Conservation (phyloP, 2,113 vertebrate species). For the Alces alces region DNA sequence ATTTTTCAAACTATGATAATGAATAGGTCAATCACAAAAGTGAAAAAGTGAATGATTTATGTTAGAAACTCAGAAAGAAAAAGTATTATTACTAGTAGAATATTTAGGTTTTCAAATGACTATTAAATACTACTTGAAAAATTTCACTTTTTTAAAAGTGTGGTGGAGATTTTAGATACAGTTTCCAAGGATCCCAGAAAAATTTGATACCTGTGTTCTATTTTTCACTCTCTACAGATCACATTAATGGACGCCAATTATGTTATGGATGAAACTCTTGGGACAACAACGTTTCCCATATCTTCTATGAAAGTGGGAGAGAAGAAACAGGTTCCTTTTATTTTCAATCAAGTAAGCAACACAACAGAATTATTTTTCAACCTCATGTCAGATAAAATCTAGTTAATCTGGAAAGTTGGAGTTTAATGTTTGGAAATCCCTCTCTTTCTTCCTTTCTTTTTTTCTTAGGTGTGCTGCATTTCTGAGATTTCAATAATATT, state of each 20-base stretch:
- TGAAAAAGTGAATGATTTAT: neutral
- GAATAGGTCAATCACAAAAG: neutral
- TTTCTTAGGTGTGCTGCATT: neutral
- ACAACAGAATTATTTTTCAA: neutral
- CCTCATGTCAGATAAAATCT: neutral
- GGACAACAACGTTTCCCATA: slow-evolving; percentile 86
- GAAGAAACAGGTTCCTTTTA: slow-evolving; percentile 85
- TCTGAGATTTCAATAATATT: neutral
- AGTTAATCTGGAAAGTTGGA: neutral
- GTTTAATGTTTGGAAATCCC: neutral
- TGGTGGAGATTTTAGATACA: neutral
- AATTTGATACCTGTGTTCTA: neutral
- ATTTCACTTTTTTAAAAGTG: neutral
- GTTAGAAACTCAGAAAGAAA: neutral
- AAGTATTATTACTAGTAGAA: neutral
- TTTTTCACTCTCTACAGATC: slow-evolving; percentile 80
- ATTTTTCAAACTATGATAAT: neutral
- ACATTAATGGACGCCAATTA: slow-evolving; percentile 99
- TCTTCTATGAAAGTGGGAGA: slow-evolving; percentile 87
- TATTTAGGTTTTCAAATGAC: neutral
- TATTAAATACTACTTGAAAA: neutral
- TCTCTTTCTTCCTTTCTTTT: neutral
- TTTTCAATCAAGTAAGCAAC: slow-evolving; percentile 89
- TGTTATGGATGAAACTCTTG: slow-evolving; percentile 95
- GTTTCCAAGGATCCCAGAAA: neutral